These are phyloP conservation scores for Turnix velox DNA, from an alignment of 2,113 vertebrate genomes.

Conservation along the genomic window DNA sequence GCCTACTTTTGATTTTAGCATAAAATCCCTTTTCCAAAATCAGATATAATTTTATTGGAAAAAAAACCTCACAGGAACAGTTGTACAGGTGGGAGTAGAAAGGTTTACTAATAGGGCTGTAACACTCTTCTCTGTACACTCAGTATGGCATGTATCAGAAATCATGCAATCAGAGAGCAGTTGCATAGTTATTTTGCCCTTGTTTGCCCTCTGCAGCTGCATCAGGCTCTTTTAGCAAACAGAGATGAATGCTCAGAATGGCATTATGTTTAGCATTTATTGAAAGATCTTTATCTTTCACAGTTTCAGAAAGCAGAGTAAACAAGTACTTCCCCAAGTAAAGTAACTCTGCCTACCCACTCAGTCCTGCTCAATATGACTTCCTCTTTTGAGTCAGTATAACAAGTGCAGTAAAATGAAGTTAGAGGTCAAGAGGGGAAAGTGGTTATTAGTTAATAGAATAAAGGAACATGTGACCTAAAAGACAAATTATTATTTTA, in stretches of 20 bases:
- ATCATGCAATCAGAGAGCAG: background rate
- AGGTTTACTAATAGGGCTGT: background rate
- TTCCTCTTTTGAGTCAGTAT: background rate
- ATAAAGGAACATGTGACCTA: background rate
- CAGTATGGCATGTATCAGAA: accelerated
- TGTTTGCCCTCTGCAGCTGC: background rate
- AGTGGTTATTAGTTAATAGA: background rate
- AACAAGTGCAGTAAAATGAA: background rate
- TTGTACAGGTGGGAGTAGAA: background rate
- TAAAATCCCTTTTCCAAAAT: background rate
- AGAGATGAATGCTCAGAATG: background rate
- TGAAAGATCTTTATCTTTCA: background rate
- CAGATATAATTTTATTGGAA: background rate
- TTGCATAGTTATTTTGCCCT: background rate
- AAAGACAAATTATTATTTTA: background rate
- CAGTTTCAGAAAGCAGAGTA: background rate
- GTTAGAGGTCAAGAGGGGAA: background rate
- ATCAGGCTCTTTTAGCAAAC: background rate
- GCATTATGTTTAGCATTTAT: background rate
- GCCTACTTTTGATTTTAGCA: background rate
- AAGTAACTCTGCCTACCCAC: background rate
- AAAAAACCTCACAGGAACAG: background rate
- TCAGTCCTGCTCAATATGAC: background rate
- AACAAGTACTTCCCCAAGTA: background rate
- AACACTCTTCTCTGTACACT: background rate